Evolutionary conservation across 35 echinoderm and acorn worm species (phyloP).

Genomic region (Eucidaris tribuloides): DNA sequence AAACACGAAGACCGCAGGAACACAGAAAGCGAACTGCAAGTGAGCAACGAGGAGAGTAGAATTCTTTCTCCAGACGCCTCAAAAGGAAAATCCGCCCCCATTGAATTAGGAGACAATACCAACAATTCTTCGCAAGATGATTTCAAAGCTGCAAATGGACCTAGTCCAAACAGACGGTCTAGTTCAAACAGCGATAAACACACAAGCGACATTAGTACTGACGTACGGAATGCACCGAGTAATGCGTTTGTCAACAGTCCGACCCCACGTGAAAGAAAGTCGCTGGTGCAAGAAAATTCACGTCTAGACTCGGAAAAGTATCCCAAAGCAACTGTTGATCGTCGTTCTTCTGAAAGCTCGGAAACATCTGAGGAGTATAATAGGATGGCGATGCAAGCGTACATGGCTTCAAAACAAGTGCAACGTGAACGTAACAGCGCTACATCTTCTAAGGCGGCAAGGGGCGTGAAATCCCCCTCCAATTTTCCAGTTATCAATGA

Average conservation of each 20-base stretch:
- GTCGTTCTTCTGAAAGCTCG: not conserved
- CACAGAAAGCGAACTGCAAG: not conserved
- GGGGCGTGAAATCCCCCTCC: not conserved
- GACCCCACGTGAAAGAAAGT: not conserved
- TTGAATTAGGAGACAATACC: not conserved
- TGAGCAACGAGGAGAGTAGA: not conserved
- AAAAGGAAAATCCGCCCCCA: not conserved
- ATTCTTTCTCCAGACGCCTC: not conserved
- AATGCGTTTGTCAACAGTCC: too few species aligned
- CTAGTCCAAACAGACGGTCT: too few species aligned
- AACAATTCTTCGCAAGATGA: not conserved
- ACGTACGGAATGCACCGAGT: too few species aligned
- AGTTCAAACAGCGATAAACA: too few species aligned
- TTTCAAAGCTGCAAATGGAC: too few species aligned
- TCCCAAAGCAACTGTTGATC: too few species aligned
- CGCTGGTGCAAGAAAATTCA: not conserved
- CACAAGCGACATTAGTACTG: too few species aligned
- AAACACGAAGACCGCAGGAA: not conserved
- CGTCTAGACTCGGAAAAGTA: not conserved
- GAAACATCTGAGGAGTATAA: not conserved
- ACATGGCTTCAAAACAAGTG: conserved; percentile 1
- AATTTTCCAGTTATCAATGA: not conserved
- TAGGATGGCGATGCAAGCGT: not conserved
- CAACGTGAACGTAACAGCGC: not conserved
- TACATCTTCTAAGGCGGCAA: not conserved